phyloP scores from a whole-genome alignment of 2,888 invertebrate genomes.

The Serrognathus titanus region DNA sequence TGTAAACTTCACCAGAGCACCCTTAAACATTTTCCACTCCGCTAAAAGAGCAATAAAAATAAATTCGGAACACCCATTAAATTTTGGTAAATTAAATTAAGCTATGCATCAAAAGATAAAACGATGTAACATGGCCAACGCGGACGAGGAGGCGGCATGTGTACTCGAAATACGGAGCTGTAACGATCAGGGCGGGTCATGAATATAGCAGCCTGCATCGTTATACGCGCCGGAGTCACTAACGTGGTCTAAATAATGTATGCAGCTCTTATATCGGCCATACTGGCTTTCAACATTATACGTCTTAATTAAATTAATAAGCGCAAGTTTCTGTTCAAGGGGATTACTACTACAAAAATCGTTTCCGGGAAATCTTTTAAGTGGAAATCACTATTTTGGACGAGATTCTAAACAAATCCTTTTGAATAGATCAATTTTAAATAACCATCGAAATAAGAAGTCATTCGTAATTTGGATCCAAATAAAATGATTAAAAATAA shows the following conservation, averaged over 20 bases:
- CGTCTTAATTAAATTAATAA: constrained; percentile 30
- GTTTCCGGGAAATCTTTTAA: no score
- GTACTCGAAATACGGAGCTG: constrained; percentile 12
- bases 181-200: constrained; percentile 17
- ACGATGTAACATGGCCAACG: constrained; percentile 10
- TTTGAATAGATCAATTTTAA: no score
- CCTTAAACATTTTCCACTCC: no score
- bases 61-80: constrained; percentile 21
- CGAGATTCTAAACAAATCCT: no score
- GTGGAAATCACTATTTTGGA: no score
- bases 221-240: constrained; percentile 17
- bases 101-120: constrained; percentile 25
- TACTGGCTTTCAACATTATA: constrained; percentile 17
- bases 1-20: no score
- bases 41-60: constrained; percentile 14
- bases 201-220: constrained; percentile 18
- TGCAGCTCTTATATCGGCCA: constrained; percentile 26
- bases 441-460: no score
- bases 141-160: constrained; percentile 8
- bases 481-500: no score
- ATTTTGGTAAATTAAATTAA: constrained; percentile 27
- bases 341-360: no score
- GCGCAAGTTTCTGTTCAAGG: constrained; percentile 19
- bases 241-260: constrained; percentile 28
- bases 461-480: no score